Conservation (phyloP, 2,113 vertebrate species). For the Sinocyclocheilus anophthalmus region DNA sequence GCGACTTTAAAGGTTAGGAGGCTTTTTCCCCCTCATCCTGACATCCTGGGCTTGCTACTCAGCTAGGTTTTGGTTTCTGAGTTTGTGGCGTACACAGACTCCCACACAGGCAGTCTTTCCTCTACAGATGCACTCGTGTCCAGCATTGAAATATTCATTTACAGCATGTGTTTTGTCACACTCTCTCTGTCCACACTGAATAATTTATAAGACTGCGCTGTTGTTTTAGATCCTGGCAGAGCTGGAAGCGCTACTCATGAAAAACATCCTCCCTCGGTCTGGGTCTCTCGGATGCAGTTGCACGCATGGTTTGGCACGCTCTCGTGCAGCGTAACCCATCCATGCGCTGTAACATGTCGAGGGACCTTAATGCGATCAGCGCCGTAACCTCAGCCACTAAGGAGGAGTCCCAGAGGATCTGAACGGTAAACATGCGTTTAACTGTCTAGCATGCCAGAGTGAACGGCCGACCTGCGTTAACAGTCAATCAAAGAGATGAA, state of each 20-base stretch:
- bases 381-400: conserved; percentile 42
- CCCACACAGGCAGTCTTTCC: conserved; percentile 34
- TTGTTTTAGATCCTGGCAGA: conserved; percentile 62
- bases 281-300: conserved; percentile 18
- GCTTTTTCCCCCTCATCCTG: conserved; percentile 49
- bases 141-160: conserved; percentile 67
- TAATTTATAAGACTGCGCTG: conserved; percentile 69
- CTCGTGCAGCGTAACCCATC: conserved; percentile 46
- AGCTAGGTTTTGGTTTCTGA: conserved; percentile 37
- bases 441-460: conserved; percentile 53
- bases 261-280: conserved; percentile 57
- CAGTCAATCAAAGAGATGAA: conserved; percentile 25
- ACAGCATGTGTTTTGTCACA: conserved; percentile 72
- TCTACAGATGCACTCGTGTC: conserved; percentile 56
- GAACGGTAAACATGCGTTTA: conserved; percentile 61
- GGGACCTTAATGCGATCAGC: conserved; percentile 56
- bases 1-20: conserved; percentile 58
- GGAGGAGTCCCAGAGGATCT: conserved; percentile 53
- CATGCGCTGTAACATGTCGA: conserved; percentile 48
- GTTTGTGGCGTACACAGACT: background rate
- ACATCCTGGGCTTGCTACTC: conserved; percentile 48
- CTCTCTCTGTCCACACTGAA: conserved; percentile 65
- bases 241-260: conserved; percentile 53
- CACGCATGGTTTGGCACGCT: conserved; percentile 30
- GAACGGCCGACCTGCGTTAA: conserved; percentile 48